Base-by-base conservation (phyloP, 2,888 invertebrate species). In the Ormia ochracea region DNA sequence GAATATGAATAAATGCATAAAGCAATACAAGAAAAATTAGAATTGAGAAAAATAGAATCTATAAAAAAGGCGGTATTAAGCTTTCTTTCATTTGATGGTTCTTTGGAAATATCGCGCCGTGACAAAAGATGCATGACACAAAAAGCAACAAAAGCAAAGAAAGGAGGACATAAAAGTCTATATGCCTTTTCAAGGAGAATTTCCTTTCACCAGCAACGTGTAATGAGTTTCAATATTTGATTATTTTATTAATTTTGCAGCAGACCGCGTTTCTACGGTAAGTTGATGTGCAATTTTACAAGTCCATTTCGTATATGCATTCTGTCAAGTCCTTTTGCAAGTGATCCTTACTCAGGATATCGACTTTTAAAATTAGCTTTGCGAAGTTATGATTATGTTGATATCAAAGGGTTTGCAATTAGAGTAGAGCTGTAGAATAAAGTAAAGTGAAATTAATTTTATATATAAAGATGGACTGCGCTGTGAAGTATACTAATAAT, bases 1-100 rank as follows among this genome's bases (percentile, higher is more conserved):
- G 54, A 73, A 65, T 73, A 65, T 65, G 63, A 54, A 65, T 65
- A 56, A 73, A 54, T 54, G 63, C 61, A 63, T 17, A 54, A 73
- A 45, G 72, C 36, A 63, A 54, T 21, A 73, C 54, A 63, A 56
- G 12, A 33, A 65, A 54, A 54, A 48, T 36, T 45, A 38, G 43
- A 56, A 56, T 65, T 21, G 14, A 26, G 31, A 33, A 63, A 63
- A 52, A 41, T 38, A 61, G 31, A 50, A 21, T 38, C n/a, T 31
- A 41, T 50, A 50, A 28, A 28, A 31, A 38, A 19, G 50, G 28
- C 19, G 31, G 59, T 61, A 48, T 59, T 48, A 59, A 61, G 50
- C 31, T 45, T 54, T n/a, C n/a, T n/a, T n/a, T 54, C 26, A 21
- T 26, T 48, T 73, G 26, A 65, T 38, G 73, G 63, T 45, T 56